Evolutionary conservation across 2,888 invertebrate species (phyloP).

Genomic region (Octonoba sinensis): DNA sequence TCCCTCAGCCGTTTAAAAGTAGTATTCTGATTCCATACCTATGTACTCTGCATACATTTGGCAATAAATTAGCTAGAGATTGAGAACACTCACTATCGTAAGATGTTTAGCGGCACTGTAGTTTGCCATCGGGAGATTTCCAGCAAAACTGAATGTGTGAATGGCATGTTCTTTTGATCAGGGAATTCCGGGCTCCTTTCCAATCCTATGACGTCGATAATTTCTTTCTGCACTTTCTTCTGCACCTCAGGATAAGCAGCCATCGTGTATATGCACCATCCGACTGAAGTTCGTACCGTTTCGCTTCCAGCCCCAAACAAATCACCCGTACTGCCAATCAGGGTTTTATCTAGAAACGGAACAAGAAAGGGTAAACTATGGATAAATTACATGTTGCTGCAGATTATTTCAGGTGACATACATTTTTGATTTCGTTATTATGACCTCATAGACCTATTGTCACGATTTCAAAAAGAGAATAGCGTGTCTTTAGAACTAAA

Average conservation of each 20-base stretch:
- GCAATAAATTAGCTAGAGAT: too few relatives aligned
- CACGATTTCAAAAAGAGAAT: too few relatives aligned
- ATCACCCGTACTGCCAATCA: slow-evolving; percentile 45
- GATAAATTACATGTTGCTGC: not conserved
- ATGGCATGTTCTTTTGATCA: slow-evolving; percentile 81
- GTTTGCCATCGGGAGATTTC: slow-evolving; percentile 83
- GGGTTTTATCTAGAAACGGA: slow-evolving; percentile 34
- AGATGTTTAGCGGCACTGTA: slow-evolving; percentile 56
- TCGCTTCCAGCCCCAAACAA: slow-evolving; percentile 64
- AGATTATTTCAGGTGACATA: not conserved
- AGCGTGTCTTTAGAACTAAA: too few relatives aligned
- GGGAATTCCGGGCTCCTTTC: slow-evolving; percentile 74
- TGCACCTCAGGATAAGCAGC: slow-evolving; percentile 76
- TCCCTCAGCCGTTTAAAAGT: too few relatives aligned
- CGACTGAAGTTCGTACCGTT: slow-evolving; percentile 57
- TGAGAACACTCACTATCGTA: slow-evolving; percentile 40
- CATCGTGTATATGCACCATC: slow-evolving; percentile 74
- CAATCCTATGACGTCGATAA: slow-evolving; percentile 76
- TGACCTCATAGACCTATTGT: too few relatives aligned
- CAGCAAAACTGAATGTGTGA: slow-evolving; percentile 82
- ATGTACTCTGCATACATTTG: too few relatives aligned
- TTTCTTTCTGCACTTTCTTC: slow-evolving; percentile 75
- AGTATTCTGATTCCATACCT: too few relatives aligned
- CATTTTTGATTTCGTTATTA: not conserved
- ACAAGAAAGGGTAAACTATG: not conserved